Evolutionary conservation across 2,113 vertebrate genomes (phyloP).

Genomic region (Silurus glanis): DNA sequence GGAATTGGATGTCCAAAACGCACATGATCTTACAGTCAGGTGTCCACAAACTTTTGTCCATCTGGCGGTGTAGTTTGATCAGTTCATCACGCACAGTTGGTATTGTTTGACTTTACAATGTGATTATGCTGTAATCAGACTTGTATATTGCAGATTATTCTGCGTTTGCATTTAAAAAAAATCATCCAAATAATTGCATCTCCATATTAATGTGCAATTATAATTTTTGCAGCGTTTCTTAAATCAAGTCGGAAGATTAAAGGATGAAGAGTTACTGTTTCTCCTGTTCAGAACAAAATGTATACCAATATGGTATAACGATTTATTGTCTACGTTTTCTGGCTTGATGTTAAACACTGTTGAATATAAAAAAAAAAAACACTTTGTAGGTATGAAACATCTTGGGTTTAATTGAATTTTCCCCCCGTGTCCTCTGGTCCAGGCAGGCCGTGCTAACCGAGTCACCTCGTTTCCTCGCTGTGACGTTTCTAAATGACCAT

Average conservation of each 20-base stretch:
- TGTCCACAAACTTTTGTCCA: too few relatives aligned
- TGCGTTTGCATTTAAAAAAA: too few relatives aligned
- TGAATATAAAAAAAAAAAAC: neutral
- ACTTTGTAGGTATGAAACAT: neutral
- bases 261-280: neutral
- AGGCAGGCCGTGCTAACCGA: conserved; percentile 10
- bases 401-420: neutral
- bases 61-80: too few relatives aligned
- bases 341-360: neutral
- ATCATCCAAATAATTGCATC: neutral
- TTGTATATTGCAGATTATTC: too few relatives aligned
- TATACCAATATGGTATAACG: too few relatives aligned
- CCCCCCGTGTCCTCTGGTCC: neutral
- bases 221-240: neutral
- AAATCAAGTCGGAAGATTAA: neutral
- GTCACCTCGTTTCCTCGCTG: conserved; percentile 12
- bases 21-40: too few relatives aligned
- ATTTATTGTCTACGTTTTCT: neutral
- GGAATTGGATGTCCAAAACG: too few relatives aligned
- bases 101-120: neutral
- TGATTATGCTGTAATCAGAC: neutral
- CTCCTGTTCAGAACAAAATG: neutral
- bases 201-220: neutral
- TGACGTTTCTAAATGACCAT: conserved; percentile 96
- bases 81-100: too few relatives aligned